Base-by-base conservation (phyloP, 2,113 vertebrate species). In the Sinocyclocheilus grahami region DNA sequence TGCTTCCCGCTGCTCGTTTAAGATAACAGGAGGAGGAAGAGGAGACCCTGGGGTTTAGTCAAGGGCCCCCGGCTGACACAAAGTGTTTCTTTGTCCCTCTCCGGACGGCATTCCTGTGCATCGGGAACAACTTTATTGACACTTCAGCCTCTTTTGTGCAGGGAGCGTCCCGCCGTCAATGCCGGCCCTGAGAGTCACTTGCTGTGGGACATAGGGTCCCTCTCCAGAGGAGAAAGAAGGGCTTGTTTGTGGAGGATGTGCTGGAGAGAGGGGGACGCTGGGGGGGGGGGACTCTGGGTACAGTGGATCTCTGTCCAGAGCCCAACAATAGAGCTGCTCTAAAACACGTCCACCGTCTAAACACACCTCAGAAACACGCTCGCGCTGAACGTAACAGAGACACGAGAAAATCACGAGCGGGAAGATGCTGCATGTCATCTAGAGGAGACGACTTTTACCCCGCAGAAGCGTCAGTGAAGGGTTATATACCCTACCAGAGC, bases 191-290 rank as follows among this genome's bases (percentile, higher is more conserved):
- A 97, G 97, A 97, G 97, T 96, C 94, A 95, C 95, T 97, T 96
- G 96, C 96, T 95, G 92, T 93, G 93, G 94, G 97, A 97, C 97
- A 97, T 95, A 97, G 95, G 95, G 96, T 96, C 96, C 96, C 97
- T 98, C 97, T 98, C 96, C 95, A 97, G 95, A 91, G 94, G 95
- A 98, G 96, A 98, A 97, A 96, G 96, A 95, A 95, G 91, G 95
- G 95, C 95, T 98, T 98, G 97, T 99, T 96, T 95, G 90, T 93
- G 96, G 94, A 96, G 94, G 86, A 94, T 95, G 96, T 96, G 96
- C 96, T 95, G 96, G 92, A 93, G 91, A 95, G 92, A 88, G 93
- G 92, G 92, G 89, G 90, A 91, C 85, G 48, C 67, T 86, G 62
- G 86, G 53, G 27, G 27, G 27, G 27, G 27, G 22, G 67, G 88